Evolutionary conservation across 2,797 vertebrate species (phyloP), one percentile per base, ranked within the genome.

Genomic region (Lateolabrax maculatus): DNA sequence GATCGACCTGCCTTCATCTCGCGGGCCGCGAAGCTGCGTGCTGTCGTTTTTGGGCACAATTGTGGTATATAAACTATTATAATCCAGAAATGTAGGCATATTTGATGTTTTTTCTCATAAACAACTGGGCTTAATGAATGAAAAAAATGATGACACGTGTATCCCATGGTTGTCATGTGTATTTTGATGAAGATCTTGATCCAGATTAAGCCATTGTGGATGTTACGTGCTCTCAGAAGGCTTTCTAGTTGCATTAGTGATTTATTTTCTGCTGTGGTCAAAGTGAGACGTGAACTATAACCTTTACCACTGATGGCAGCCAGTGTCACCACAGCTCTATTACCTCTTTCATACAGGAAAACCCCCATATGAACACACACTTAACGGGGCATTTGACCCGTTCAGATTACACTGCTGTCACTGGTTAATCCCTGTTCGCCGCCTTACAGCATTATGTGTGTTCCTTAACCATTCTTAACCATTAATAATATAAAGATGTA

Each of bases 1-100:
- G 58, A 80, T 58, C 9, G 80, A 67, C n/a, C n/a, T n/a, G 80
- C 63, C 34, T 75, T 79, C 43, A 68, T 75, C 71, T 57, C 64
- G 23, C 1, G 23, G 18, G 15, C 29, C 41, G 10, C 64, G 51
- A 51, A 44, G 25, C 62, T 46, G 15, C 55, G 51, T 63, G 65
- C 27, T 84, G 64, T 76, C 31, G 52, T 73, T 77, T 75, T 23
- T 52, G 15, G n/a, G 3, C 31, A 52, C n/a, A 29, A 43, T 16
- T 60, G 34, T 41, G 34, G 21, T 48, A 8, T 36, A 15, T 51
- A 46, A 39, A 56, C 18, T 12, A 18, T 76, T n/a, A n/a, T n/a
- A 74, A 43, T 78, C 0, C 44, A 58, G 52, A 25, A n/a, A 11
- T 19, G 36, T 21, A 1, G 5, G 9, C 5, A 27, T 66, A 39